These are phyloP conservation scores for Megaleporinus macrocephalus DNA, from an alignment of 2,113 vertebrate genomes.

Conservation along the genomic window DNA sequence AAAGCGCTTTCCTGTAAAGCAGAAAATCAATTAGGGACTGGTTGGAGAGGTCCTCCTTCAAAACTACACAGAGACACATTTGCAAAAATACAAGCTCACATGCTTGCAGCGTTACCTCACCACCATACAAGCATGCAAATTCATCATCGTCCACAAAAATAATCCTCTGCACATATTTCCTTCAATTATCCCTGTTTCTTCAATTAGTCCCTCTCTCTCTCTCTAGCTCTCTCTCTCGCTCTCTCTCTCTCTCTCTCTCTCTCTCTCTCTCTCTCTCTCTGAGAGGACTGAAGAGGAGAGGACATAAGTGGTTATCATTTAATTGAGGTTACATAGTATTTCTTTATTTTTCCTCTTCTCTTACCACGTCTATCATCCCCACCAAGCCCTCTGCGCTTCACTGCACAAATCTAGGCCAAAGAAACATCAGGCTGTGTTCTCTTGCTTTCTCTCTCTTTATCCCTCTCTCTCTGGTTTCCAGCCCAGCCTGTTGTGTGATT, in stretches of 20 bases:
- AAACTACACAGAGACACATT: not conserved
- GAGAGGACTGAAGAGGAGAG: conserved; percentile 35
- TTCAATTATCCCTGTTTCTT: conserved; percentile 35
- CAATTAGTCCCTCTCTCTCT: not conserved
- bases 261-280: conserved; percentile 1
- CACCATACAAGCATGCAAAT: conserved; percentile 7
- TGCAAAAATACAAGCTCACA: not conserved
- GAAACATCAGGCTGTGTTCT: not conserved
- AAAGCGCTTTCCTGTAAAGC: conserved; percentile 27
- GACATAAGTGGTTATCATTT: conserved; percentile 53
- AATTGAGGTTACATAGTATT: conserved; percentile 45
- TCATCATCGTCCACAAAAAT: conserved; percentile 26
- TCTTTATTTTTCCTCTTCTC: conserved; percentile 38
- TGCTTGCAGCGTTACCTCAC: conserved; percentile 13
- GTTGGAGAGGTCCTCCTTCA: not conserved
- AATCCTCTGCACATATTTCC: conserved; percentile 12
- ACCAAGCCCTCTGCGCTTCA: conserved; percentile 31
- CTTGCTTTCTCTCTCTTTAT: not conserved
- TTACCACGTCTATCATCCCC: conserved; percentile 22
- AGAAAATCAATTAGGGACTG: conserved; percentile 14
- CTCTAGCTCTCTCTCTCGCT: not conserved
- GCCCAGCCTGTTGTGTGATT: no score
- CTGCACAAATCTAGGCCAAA: conserved; percentile 35
- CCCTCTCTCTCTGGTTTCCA: not conserved
- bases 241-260: not conserved